Conservation (phyloP, 2,113 vertebrate species). For the Muscicapa adusta region DNA sequence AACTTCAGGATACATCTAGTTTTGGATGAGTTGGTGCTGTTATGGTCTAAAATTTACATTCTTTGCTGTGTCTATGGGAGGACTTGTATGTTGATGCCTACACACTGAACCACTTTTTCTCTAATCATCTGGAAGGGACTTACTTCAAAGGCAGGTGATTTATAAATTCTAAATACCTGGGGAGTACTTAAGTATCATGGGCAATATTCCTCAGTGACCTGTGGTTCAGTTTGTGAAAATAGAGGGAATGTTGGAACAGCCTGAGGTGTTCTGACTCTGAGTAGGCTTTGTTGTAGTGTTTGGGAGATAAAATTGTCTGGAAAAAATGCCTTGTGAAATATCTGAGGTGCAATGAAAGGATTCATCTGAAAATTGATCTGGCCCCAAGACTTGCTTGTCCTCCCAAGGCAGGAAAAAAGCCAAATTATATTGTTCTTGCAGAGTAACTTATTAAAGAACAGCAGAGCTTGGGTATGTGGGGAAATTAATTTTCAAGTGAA, state of each 20-base stretch:
- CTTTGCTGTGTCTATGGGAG: neutral
- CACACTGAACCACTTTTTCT: neutral
- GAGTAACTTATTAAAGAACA: neutral
- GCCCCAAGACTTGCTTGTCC: neutral
- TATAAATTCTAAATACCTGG: neutral
- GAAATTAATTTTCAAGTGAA: neutral
- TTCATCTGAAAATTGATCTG: neutral
- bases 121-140: neutral
- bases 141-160: neutral
- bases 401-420: neutral
- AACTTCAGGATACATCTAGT: neutral
- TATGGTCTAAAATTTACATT: neutral
- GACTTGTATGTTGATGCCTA: neutral
- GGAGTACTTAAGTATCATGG: neutral
- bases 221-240: neutral
- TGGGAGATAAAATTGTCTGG: neutral
- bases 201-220: neutral
- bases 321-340: neutral
- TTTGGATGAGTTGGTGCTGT: neutral
- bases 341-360: neutral
- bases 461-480: neutral
- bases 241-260: neutral
- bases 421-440: neutral
- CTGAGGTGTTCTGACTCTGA: neutral
- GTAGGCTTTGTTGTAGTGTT: neutral